Conservation (phyloP, 1,140 invertebrate species). For the Ericerus pela region DNA sequence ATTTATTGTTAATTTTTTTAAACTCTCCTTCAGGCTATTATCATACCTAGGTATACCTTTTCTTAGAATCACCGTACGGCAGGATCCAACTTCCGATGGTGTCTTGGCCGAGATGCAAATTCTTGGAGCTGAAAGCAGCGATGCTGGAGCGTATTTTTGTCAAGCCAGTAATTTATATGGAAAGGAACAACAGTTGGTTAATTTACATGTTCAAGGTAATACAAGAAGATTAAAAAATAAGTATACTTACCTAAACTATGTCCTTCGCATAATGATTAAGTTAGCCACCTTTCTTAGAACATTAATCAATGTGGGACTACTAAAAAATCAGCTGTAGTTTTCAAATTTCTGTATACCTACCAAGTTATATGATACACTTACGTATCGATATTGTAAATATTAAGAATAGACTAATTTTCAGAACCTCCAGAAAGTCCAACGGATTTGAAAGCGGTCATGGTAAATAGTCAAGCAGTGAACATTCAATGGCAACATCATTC, state of each 20-base stretch:
- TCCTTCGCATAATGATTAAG: no score
- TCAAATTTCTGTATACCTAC: no score
- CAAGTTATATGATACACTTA: neutral
- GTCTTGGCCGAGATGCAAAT: slow-evolving; percentile 57
- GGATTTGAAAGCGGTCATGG: slow-evolving; percentile 48
- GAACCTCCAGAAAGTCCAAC: slow-evolving; percentile 49
- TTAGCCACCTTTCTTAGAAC: no score
- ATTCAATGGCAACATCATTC: slow-evolving; percentile 58
- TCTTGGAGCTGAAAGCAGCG: slow-evolving; percentile 48
- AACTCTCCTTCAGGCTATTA: neutral
- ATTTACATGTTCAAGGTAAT: slow-evolving; percentile 64
- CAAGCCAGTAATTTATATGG: slow-evolving; percentile 66
- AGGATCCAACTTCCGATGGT: slow-evolving; percentile 49
- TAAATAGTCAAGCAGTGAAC: slow-evolving; percentile 51
- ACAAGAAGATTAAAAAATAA: neutral
- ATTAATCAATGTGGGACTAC: no score
- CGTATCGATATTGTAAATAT: neutral
- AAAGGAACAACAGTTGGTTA: slow-evolving; percentile 62
- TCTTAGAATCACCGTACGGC: slow-evolving; percentile 45
- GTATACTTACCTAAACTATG: neutral
- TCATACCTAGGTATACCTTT: neutral
- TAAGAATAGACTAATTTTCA: neutral
- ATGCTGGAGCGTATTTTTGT: slow-evolving; percentile 70
- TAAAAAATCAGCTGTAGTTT: no score
- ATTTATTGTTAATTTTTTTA: no score